These are phyloP conservation scores for Sipunculus nudus DNA, from an alignment of 2,888 invertebrate species.

Conservation along the genomic window DNA sequence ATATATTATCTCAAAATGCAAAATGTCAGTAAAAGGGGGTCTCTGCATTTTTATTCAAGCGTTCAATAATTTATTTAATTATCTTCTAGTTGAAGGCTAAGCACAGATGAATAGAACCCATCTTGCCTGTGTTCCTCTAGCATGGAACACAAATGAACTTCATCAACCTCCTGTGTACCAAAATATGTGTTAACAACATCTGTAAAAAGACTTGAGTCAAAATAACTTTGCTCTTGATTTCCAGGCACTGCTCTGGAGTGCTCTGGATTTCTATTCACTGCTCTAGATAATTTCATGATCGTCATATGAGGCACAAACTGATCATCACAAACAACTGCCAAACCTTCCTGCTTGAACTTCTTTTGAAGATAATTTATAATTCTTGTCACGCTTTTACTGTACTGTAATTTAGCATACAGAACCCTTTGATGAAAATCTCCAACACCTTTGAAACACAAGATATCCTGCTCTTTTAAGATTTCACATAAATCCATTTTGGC, in stretches of 20 bases:
- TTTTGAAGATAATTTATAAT: constrained; percentile 57
- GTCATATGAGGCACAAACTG: constrained; percentile 68
- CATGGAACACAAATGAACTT: constrained; percentile 65
- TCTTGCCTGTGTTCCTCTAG: constrained; percentile 55
- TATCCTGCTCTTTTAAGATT: constrained; percentile 37
- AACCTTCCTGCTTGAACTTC: constrained; percentile 51
- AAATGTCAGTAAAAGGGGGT: no score
- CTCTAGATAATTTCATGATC: constrained; percentile 62
- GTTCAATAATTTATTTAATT: no score
- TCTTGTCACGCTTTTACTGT: constrained; percentile 51
- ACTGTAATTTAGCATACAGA: constrained; percentile 61
- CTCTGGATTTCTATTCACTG: constrained; percentile 57
- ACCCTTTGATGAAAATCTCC: constrained; percentile 65
- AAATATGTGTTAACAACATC: no score
- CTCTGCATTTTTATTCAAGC: no score
- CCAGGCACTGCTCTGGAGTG: constrained; percentile 49
- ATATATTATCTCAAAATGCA: no score
- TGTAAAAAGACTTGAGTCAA: no score
- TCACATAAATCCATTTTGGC: no score
- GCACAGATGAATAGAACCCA: constrained; percentile 68
- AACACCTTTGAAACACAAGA: constrained; percentile 55
- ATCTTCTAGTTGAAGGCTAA: no score
- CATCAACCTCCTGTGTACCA: constrained; percentile 60
- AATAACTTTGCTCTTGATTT: no score
- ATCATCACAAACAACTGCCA: constrained; percentile 62